Percentiles rank a stretch among this genome's conserved stretches.
These are phyloP conservation scores for Drosophila recens DNA, from an alignment of 2,888 invertebrate species.

Conservation along the genomic window DNA sequence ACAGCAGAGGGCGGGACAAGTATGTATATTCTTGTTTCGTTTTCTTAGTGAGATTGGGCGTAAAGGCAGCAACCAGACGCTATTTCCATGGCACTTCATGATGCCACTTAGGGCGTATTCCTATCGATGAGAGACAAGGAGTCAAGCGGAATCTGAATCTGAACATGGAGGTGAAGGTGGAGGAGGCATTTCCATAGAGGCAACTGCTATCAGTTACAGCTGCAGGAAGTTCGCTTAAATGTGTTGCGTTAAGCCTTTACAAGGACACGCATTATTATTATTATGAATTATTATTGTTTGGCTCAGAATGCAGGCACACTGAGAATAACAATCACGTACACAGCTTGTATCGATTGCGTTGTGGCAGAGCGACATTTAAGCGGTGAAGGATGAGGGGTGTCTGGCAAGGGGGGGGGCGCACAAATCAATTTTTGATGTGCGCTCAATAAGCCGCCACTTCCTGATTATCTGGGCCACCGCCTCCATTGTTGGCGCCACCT, in stretches of 20 bases:
- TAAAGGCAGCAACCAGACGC: constrained; percentile 42
- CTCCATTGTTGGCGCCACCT: constrained; percentile 51
- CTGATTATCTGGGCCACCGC: constrained; percentile 73
- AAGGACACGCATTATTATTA: constrained; percentile 67
- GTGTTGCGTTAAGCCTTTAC: constrained; percentile 74
- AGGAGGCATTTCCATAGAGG: background rate
- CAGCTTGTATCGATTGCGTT: constrained; percentile 65
- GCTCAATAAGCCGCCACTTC: constrained; percentile 79
- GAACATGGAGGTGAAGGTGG: background rate
- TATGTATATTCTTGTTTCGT: background rate
- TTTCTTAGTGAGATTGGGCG: constrained; percentile 2
- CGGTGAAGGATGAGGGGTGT: background rate
- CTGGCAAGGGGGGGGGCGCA: constrained; percentile 9
- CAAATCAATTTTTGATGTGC: constrained; percentile 80
- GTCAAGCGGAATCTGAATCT: background rate
- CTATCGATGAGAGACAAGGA: constrained; percentile 73
- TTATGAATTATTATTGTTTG: constrained; percentile 82
- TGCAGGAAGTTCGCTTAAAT: constrained; percentile 79
- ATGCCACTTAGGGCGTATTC: constrained; percentile 74
- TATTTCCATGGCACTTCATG: constrained; percentile 57
- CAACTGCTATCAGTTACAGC: constrained; percentile 72
- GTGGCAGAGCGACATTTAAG: background rate
- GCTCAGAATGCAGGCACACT: constrained; percentile 40
- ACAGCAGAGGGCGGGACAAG: background rate
- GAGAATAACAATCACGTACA: constrained; percentile 48